Percentiles rank a stretch among this genome's conserved stretches.
These are phyloP conservation scores for Boloria euphrosyne DNA, from an alignment of 2,888 invertebrate genomes.

Conservation along the genomic window DNA sequence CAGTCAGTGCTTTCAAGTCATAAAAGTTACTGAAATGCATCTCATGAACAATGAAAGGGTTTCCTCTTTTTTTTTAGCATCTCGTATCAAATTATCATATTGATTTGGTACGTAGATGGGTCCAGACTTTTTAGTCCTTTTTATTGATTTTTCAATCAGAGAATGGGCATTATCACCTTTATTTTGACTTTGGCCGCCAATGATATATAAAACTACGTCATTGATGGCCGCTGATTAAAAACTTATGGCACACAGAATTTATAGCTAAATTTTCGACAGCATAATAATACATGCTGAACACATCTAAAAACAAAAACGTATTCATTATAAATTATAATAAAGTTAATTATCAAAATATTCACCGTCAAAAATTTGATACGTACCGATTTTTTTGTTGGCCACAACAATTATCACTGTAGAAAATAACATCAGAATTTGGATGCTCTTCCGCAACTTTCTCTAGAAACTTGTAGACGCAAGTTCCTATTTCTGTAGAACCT, in stretches of 20 bases:
- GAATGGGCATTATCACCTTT: constrained; percentile 18
- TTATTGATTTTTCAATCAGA: constrained; percentile 24
- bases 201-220: no score
- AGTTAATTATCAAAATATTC: no score
- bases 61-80: constrained; percentile 35
- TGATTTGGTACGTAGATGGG: constrained; percentile 21
- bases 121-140: constrained; percentile 15
- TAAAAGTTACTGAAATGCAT: constrained; percentile 43
- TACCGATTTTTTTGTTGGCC: no score
- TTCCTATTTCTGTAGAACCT: no score
- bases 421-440: no score
- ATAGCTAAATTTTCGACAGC: constrained; percentile 7
- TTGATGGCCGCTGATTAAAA: constrained; percentile 25
- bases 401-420: no score
- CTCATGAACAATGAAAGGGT: constrained; percentile 42
- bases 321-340: neutral
- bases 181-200: no score
- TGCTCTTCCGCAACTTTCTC: no score
- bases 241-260: constrained; percentile 21
- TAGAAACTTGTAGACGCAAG: no score
- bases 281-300: constrained; percentile 23
- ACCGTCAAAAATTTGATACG: no score
- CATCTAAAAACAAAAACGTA: constrained; percentile 3
- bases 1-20: constrained; percentile 41
- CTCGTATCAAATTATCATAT: constrained; percentile 10